Evolutionary conservation across 2,113 vertebrate species (phyloP).

Genomic region (Sarotherodon lohbergeri): DNA sequence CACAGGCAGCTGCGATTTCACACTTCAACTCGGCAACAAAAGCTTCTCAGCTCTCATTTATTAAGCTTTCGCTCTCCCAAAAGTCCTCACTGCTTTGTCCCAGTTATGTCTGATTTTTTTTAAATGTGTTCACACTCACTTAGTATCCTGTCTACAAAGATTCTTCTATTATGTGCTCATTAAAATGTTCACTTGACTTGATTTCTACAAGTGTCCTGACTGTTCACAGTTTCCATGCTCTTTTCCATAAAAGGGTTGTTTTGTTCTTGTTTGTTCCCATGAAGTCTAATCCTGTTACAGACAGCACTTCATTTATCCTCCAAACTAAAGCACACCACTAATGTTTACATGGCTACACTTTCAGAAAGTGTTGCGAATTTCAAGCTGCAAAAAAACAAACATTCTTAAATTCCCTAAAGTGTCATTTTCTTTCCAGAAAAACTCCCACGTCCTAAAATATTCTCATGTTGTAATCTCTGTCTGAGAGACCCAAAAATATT

Average conservation of each 20-base stretch:
- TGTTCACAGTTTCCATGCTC: neutral
- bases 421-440: neutral
- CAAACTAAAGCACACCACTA: neutral
- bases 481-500: neutral
- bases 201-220: neutral
- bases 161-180: neutral
- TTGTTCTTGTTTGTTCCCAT: neutral
- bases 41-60: neutral
- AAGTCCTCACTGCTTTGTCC: neutral
- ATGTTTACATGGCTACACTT: neutral
- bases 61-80: neutral
- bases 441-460: neutral
- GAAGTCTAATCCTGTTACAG: neutral
- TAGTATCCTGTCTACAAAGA: neutral
- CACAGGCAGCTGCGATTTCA: neutral
- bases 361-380: neutral
- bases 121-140: neutral
- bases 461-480: neutral
- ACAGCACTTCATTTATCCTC: neutral
- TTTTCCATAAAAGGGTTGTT: neutral
- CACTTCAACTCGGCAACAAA: neutral
- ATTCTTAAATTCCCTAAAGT: neutral
- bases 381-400: neutral
- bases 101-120: neutral
- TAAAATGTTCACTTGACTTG: neutral